phyloP scores from a whole-genome alignment of 2,797 vertebrate species.

The Chloroceryle inda region DNA sequence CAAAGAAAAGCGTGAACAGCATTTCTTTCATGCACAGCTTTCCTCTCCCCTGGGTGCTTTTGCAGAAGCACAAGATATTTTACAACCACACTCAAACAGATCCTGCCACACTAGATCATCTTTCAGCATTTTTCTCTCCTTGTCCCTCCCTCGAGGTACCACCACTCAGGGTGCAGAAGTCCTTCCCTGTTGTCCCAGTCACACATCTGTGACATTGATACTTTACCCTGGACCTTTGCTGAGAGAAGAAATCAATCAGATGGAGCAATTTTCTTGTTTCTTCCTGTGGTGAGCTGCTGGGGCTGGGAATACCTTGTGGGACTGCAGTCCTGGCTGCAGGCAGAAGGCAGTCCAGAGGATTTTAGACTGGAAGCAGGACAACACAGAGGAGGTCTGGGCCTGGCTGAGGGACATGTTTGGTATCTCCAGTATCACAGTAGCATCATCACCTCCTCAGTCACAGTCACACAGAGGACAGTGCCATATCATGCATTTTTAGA shows the following conservation, averaged over 20 bases:
- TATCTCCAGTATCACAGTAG: background rate
- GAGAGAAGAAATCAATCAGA: background rate
- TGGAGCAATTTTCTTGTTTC: background rate
- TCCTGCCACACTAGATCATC: background rate
- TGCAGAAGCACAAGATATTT: constrained; percentile 5
- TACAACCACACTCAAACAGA: background rate
- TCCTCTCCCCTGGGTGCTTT: constrained; percentile 32
- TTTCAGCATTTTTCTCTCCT: background rate
- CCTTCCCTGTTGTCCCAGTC: background rate
- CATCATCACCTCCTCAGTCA: background rate
- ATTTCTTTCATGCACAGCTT: background rate
- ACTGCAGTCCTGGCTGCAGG: rapidly evolving
- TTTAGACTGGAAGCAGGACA: background rate
- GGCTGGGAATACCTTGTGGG: background rate
- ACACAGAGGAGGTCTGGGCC: background rate
- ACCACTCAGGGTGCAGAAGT: rapidly evolving
- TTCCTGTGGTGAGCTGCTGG: background rate
- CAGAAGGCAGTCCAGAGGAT: background rate
- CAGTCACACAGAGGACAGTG: background rate
- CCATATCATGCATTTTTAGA: background rate
- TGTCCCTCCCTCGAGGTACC: background rate
- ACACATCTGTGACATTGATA: background rate
- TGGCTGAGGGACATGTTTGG: background rate
- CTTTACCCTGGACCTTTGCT: background rate
- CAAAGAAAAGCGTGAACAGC: background rate